Conservation (phyloP, 64 coral and sea anemone genomes). For the Acropora tenuis region DNA sequence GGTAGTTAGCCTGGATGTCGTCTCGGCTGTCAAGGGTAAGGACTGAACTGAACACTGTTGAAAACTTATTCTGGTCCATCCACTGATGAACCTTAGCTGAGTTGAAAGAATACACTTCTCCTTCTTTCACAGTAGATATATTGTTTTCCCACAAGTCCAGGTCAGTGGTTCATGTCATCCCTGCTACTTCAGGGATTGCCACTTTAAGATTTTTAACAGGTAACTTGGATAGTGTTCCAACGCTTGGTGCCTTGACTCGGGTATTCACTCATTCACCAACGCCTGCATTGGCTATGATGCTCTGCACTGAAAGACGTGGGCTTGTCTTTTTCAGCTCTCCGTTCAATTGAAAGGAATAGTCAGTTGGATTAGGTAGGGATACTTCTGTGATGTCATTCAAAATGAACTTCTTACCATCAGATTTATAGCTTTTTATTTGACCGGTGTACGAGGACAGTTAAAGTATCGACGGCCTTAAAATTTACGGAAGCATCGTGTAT, state of each 20-base stretch:
- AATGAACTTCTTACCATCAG: background rate
- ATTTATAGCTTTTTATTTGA: background rate
- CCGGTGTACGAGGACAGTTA: background rate
- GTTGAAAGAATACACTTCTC: background rate
- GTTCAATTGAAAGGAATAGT: background rate
- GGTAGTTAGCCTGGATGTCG: background rate
- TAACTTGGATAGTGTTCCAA: background rate
- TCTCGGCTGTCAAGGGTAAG: background rate
- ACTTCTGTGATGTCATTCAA: constrained; percentile 1
- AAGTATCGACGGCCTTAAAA: too few species aligned
- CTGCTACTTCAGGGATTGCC: background rate
- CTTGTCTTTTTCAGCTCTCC: background rate
- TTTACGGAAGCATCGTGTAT: too few species aligned
- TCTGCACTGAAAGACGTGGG: background rate
- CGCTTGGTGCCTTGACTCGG: background rate
- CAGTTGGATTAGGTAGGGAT: background rate
- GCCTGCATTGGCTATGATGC: background rate
- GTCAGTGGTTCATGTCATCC: background rate
- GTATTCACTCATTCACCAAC: background rate
- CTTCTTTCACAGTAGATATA: background rate
- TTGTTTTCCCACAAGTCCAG: background rate
- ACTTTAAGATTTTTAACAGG: background rate
- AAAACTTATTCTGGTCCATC: background rate
- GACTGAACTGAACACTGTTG: background rate
- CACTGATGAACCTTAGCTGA: background rate